phyloP scores from a whole-genome alignment of 2,888 invertebrate genomes.

The Scaptomyza flava region DNA sequence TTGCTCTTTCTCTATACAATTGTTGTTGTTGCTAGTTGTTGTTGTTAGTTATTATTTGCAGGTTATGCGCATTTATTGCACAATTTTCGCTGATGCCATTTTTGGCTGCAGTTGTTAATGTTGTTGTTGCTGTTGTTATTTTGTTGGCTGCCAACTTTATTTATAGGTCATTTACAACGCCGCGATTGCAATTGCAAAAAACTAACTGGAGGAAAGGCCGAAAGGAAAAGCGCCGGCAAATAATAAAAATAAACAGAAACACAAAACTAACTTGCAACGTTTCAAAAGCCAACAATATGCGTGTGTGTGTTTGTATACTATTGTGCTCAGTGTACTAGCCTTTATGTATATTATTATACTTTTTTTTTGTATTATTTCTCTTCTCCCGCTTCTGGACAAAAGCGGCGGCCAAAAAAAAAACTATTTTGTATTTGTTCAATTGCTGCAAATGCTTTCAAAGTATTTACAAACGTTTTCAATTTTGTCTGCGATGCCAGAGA shows the following conservation, averaged over 20 bases:
- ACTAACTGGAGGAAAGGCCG: conserved; percentile 45
- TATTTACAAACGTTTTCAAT: conserved; percentile 78
- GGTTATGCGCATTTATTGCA: conserved; percentile 65
- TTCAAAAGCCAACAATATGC: conserved; percentile 45
- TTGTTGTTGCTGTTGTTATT: conserved; percentile 11
- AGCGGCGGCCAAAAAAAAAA: conserved; percentile 46
- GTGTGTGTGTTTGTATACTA: conserved; percentile 7
- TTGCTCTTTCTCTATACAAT: background rate
- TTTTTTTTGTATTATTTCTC: conserved; percentile 56
- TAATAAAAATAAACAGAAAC: conserved; percentile 20
- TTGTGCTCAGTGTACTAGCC: conserved; percentile 22
- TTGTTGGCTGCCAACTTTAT: conserved; percentile 72
- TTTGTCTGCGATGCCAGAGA: conserved; percentile 53
- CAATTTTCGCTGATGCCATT: conserved; percentile 69
- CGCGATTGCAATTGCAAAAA: conserved; percentile 26
- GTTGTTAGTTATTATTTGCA: conserved; percentile 51
- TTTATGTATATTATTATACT: conserved; percentile 44
- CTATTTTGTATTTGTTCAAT: conserved; percentile 78
- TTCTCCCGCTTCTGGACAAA: conserved; percentile 24
- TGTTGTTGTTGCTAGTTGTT: conserved; percentile 5
- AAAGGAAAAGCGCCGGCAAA: conserved; percentile 36
- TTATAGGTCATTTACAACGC: conserved; percentile 68
- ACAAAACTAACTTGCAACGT: conserved; percentile 18
- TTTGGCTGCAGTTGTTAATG: conserved; percentile 51
- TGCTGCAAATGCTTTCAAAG: conserved; percentile 78